These are phyloP conservation scores for Apis dorsata DNA, from an alignment of 1,140 invertebrate species.

Conservation along the genomic window DNA sequence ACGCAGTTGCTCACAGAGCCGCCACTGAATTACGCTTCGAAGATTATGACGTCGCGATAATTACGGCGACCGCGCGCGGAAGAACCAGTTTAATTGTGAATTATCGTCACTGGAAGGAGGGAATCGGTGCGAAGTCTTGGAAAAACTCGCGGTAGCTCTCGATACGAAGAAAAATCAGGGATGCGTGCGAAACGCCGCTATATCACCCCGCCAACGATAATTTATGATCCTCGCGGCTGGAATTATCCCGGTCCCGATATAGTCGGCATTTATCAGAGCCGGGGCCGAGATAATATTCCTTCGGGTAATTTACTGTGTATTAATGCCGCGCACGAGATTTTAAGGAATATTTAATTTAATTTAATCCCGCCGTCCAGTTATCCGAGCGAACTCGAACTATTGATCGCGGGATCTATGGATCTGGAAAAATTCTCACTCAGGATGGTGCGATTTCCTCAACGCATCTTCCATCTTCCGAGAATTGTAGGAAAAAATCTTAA, in stretches of 20 bases:
- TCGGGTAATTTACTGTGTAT: slow-evolving; percentile 61
- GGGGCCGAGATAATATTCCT: slow-evolving; percentile 57
- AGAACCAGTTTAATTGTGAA: slow-evolving; percentile 48
- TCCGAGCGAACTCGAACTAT: neutral
- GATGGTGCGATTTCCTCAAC: too few relatives aligned
- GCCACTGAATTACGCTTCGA: slow-evolving; percentile 14
- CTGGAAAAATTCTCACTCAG: too few relatives aligned
- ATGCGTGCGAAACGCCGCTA: slow-evolving; percentile 59
- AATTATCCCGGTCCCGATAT: slow-evolving; percentile 61
- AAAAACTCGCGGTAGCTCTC: slow-evolving; percentile 1
- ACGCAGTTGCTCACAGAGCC: neutral
- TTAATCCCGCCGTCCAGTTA: slow-evolving; percentile 38
- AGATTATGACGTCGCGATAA: slow-evolving; percentile 59
- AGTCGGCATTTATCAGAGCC: slow-evolving; percentile 57
- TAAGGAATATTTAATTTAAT: slow-evolving; percentile 64
- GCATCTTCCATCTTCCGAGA: too few relatives aligned
- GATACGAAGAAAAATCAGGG: slow-evolving; percentile 48
- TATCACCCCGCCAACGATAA: slow-evolving; percentile 54
- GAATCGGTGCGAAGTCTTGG: neutral
- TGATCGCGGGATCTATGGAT: neutral
- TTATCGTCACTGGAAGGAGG: neutral
- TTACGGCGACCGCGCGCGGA: slow-evolving; percentile 2
- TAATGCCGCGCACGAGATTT: slow-evolving; percentile 53
- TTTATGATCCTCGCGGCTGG: slow-evolving; percentile 55
- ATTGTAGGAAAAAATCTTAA: too few relatives aligned